These are phyloP conservation scores for Drosophila mulleri DNA, from an alignment of 2,888 invertebrate species.

Conservation along the genomic window DNA sequence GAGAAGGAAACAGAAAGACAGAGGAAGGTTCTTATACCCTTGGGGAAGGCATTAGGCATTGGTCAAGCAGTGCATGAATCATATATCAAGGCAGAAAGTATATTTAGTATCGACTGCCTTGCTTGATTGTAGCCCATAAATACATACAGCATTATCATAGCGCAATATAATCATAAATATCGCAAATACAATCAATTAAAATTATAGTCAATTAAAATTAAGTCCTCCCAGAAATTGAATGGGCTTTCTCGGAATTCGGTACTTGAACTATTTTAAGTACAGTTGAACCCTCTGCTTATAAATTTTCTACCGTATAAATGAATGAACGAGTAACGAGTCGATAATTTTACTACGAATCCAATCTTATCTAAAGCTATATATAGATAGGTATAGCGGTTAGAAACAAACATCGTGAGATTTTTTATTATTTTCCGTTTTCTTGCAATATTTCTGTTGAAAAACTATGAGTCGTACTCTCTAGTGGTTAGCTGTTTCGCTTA, in stretches of 20 bases:
- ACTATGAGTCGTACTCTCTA: conserved; percentile 11
- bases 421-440: neutral
- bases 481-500: conserved; percentile 10
- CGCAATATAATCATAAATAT: too few species aligned
- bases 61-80: neutral
- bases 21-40: neutral
- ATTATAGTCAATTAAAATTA: too few species aligned
- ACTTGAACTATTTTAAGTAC: too few species aligned
- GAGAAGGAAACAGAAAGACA: neutral
- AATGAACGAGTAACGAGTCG: neutral
- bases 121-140: too few species aligned
- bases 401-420: neutral
- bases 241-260: neutral
- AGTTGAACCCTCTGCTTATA: neutral
- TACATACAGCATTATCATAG: too few species aligned
- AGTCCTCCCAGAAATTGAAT: too few species aligned
- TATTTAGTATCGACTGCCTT: neutral
- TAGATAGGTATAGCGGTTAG: neutral
- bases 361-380: neutral
- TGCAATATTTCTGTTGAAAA: neutral
- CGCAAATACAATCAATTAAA: neutral
- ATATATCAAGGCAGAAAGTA: neutral
- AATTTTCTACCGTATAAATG: neutral
- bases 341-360: neutral
- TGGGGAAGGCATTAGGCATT: neutral